Evolutionary conservation across 2,888 invertebrate genomes (phyloP).

Genomic region (Eutolmus rufibarbis): DNA sequence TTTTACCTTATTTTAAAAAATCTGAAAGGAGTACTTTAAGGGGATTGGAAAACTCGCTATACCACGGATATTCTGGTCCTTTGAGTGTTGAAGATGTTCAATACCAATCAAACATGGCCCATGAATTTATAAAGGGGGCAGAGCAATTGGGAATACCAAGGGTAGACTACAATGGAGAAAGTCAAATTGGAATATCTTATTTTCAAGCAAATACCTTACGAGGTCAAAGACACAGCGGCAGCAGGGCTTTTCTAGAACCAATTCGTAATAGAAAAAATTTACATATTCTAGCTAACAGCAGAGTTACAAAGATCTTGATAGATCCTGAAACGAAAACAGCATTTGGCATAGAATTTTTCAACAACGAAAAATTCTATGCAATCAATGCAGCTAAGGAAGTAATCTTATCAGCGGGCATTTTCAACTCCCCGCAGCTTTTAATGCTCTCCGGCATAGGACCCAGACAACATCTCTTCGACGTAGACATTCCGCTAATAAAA

Average conservation of each 20-base stretch:
- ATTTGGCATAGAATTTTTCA: constrained; percentile 71
- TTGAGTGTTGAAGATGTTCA: constrained; percentile 68
- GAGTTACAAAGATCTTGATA: constrained; percentile 69
- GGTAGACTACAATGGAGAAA: constrained; percentile 71
- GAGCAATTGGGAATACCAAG: constrained; percentile 69
- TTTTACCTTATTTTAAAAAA: constrained; percentile 69
- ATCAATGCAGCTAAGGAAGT: constrained; percentile 76
- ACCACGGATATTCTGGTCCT: constrained; percentile 68
- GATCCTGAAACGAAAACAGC: constrained; percentile 68
- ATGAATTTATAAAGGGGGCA: constrained; percentile 68
- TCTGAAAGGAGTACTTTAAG: constrained; percentile 64
- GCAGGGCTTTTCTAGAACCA: constrained; percentile 69
- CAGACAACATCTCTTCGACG: constrained; percentile 63
- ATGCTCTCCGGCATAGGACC: constrained; percentile 81
- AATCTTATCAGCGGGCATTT: constrained; percentile 81
- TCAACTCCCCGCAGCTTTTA: constrained; percentile 85
- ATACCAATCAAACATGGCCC: constrained; percentile 63
- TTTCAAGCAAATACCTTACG: constrained; percentile 67
- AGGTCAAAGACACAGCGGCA: constrained; percentile 70
- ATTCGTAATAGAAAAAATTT: constrained; percentile 70
- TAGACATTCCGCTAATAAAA: constrained; percentile 67
- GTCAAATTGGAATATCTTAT: constrained; percentile 69
- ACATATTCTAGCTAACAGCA: constrained; percentile 69
- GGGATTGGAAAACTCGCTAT: constrained; percentile 63
- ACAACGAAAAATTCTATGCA: constrained; percentile 62